phyloP scores from a whole-genome alignment of 2,797 vertebrate species.

The Pseudochirops corinnae region DNA sequence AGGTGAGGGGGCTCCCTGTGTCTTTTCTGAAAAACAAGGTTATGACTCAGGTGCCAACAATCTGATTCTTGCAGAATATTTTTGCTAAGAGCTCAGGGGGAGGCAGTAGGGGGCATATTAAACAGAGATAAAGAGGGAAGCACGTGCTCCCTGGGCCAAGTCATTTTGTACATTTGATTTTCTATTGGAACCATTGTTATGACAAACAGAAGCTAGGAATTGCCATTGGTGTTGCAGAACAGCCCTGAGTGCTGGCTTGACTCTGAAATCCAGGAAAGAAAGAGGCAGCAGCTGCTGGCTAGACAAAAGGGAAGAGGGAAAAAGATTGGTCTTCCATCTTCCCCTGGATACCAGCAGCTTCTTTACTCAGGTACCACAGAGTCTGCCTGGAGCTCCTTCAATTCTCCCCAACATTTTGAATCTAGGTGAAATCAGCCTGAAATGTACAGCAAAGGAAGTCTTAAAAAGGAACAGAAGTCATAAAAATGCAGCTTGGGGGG shows the following conservation, averaged over 20 bases:
- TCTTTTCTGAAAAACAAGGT: slow-evolving; percentile 19
- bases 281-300: background rate
- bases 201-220: slow-evolving; percentile 30
- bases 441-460: background rate
- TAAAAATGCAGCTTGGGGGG: background rate
- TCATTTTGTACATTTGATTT: background rate
- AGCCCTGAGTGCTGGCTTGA: slow-evolving; percentile 28
- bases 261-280: background rate
- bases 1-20: slow-evolving; percentile 16
- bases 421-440: background rate
- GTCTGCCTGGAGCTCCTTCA: accelerated
- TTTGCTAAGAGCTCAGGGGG: background rate
- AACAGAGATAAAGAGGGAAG: slow-evolving; percentile 12
- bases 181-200: background rate
- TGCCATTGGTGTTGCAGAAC: slow-evolving; percentile 29
- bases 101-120: background rate
- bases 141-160: background rate
- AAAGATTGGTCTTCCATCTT: background rate
- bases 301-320: background rate
- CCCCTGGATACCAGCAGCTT: background rate
- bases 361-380: background rate
- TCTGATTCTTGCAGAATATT: background rate
- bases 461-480: background rate
- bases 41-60: slow-evolving; percentile 20
- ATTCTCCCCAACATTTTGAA: background rate